Conservation (phyloP, 2,888 invertebrate species). For the Hydroisotoma schaefferi region DNA sequence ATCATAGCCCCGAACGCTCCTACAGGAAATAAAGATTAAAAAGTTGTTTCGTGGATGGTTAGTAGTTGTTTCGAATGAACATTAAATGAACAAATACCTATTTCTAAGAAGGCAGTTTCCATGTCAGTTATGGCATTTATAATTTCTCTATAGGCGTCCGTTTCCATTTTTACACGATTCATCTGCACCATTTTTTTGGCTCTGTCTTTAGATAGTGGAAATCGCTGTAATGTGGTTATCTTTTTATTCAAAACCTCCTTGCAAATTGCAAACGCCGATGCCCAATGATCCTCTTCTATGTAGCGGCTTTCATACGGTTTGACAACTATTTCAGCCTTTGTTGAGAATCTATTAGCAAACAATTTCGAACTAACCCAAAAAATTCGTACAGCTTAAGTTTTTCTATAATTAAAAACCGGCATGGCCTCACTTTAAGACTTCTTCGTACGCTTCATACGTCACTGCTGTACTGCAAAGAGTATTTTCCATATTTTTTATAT, state of each 20-base stretch:
- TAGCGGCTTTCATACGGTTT: not conserved
- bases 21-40: not conserved
- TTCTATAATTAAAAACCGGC: too few relatives aligned
- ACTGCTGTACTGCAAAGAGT: slow-evolving; percentile 69
- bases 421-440: slow-evolving; percentile 58
- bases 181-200: not conserved
- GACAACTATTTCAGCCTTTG: not conserved
- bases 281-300: not conserved
- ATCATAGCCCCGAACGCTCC: not conserved
- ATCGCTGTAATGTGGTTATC: not conserved
- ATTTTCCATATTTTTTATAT: slow-evolving; percentile 45
- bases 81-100: not conserved
- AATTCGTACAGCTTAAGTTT: too few relatives aligned
- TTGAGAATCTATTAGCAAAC: not conserved
- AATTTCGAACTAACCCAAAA: too few relatives aligned
- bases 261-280: not conserved
- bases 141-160: not conserved
- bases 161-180: not conserved
- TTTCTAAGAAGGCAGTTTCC: not conserved
- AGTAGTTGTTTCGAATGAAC: not conserved
- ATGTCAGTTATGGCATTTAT: not conserved
- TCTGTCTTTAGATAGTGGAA: not conserved
- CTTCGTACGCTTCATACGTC: slow-evolving; percentile 61
- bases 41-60: too few relatives aligned
- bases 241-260: not conserved